Evolutionary conservation across 1,140 invertebrate species (phyloP), one percentile per base, ranked within the genome.

Genomic region (Panulirus ornatus): DNA sequence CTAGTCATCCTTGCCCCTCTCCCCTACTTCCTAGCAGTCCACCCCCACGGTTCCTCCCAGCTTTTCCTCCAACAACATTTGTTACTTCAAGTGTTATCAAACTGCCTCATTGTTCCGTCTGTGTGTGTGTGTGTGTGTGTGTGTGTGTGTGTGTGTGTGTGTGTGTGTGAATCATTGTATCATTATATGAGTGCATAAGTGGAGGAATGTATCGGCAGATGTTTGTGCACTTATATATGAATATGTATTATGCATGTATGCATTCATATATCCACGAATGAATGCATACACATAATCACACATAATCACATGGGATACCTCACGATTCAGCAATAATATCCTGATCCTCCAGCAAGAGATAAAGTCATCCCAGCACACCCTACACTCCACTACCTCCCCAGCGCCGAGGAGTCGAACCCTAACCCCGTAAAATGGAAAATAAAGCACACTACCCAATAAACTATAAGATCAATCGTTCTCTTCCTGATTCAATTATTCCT

Each of bases 81-180:
- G 22, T 27, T 34, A 22, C 34, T 36, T 19, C 75, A 22, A 38
- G 22, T 36, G 22, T 36, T 73, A 27, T 34, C 70, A 11, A 58
- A 11, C 70, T 22, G 3, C 11, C 22, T 11, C 22, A 22, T 58
- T 11, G 11, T 11, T 58, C 11, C 22, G 51, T 58, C 11, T 58
- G 51, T 58, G 51, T 58, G 51, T 58, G 51, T 58, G 51, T 58
- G 51, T 58, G 51, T 58, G 51, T 58, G 51, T 58, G 51, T 58
- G 51, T 58, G 51, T 58, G 51, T 58, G 51, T 58, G 51, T 58
- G 51, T 58, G 51, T 58, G 51, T 58, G 51, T 58, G 51, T 58
- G 51, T 58, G 51, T 58, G 51, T 58, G 51, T 58, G 51, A 11
- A 22, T 58, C 11, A 11, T 11, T 58, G 51, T 58, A 22, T 11